Evolutionary conservation across 2,888 invertebrate species (phyloP).

Genomic region (Thyatira batis): DNA sequence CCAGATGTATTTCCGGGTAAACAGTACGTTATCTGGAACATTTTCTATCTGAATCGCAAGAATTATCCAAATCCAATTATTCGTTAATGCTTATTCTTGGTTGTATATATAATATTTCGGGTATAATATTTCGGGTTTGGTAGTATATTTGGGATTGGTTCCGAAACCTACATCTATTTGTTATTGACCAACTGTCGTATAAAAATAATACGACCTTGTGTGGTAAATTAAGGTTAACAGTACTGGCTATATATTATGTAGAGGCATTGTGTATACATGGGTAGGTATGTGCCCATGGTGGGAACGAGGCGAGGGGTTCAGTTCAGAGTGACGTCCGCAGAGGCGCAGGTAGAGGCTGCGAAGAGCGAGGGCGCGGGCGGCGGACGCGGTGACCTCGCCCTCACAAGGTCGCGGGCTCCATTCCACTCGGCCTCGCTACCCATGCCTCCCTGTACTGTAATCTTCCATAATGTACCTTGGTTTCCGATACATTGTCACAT

Average conservation of each 20-base stretch:
- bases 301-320: slow-evolving; percentile 30
- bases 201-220: not conserved
- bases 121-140: too few relatives aligned
- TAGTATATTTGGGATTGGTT: too few relatives aligned
- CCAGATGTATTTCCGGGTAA: too few relatives aligned
- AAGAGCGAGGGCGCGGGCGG: slow-evolving; percentile 37
- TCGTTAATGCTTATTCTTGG: too few relatives aligned
- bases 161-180: too few relatives aligned
- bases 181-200: too few relatives aligned
- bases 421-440: slow-evolving; percentile 65
- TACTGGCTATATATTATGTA: slow-evolving; percentile 17
- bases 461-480: slow-evolving; percentile 58
- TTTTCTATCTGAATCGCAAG: too few relatives aligned
- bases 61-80: too few relatives aligned
- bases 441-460: slow-evolving; percentile 54
- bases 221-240: not conserved
- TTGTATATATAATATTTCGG: too few relatives aligned
- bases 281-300: slow-evolving; percentile 28
- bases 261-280: slow-evolving; percentile 30
- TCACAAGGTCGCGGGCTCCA: slow-evolving; percentile 72
- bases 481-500: slow-evolving; percentile 29
- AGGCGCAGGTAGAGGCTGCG: slow-evolving; percentile 59
- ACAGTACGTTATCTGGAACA: too few relatives aligned
- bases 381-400: slow-evolving; percentile 66
- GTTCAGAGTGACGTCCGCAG: slow-evolving; percentile 61